These are phyloP conservation scores for Scortum barcoo DNA, from an alignment of 2,113 vertebrate genomes.

Conservation along the genomic window DNA sequence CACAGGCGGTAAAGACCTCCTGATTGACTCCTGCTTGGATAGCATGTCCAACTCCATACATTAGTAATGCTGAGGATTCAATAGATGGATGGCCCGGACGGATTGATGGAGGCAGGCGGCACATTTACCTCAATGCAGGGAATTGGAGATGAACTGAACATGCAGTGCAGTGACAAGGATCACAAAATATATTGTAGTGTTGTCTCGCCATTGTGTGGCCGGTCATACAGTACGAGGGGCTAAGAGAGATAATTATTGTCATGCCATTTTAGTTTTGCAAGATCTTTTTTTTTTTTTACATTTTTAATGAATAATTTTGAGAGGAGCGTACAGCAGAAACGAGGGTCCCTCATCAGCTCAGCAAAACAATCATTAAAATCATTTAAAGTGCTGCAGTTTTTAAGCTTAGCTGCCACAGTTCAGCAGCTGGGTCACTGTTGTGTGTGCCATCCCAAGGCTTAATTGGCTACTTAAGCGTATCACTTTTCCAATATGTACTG, in stretches of 20 bases:
- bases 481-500: conserved; percentile 13
- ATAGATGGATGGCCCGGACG: conserved; percentile 66
- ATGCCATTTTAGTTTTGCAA: not conserved
- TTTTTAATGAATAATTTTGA: conserved; percentile 5
- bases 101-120: conserved; percentile 62
- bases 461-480: conserved; percentile 50
- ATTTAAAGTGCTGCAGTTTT: conserved; percentile 22
- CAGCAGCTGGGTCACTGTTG: conserved; percentile 34
- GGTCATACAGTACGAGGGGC: not conserved
- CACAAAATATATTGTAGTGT: not conserved
- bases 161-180: not conserved
- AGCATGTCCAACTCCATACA: conserved; percentile 81
- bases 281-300: not conserved
- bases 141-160: conserved; percentile 33
- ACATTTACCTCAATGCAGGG: conserved; percentile 40
- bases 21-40: conserved; percentile 84
- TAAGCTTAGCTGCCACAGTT: conserved; percentile 11
- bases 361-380: conserved; percentile 32
- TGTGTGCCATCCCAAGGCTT: conserved; percentile 25
- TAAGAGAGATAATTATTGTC: not conserved
- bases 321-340: not conserved
- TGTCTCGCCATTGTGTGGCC: no score
- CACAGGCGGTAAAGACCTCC: conserved; percentile 79
- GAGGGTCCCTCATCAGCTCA: not conserved
- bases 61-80: conserved; percentile 76